These are phyloP conservation scores for Chaenocephalus aceratus DNA, from an alignment of 2,113 vertebrate genomes.

Conservation along the genomic window DNA sequence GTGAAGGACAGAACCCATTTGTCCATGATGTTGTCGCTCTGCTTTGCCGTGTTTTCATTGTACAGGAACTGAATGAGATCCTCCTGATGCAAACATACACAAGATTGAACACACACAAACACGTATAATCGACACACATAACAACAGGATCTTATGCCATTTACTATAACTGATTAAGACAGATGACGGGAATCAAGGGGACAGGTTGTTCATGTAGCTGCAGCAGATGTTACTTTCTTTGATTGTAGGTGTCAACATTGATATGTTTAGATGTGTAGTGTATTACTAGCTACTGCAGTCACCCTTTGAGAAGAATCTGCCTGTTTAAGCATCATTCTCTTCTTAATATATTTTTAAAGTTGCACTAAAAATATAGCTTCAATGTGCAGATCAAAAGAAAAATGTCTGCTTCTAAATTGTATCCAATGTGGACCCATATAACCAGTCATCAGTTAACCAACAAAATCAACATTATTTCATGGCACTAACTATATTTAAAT, in stretches of 20 bases:
- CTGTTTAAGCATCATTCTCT: background rate
- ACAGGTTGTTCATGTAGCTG: constrained; percentile 9
- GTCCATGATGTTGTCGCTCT: constrained; percentile 95
- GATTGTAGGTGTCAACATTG: background rate
- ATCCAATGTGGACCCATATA: background rate
- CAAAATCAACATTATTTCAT: constrained; percentile 6
- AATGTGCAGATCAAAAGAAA: background rate
- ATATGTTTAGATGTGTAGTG: background rate
- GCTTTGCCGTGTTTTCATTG: constrained; percentile 88
- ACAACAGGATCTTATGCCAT: no score
- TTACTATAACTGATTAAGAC: no score
- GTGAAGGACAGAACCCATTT: constrained; percentile 98
- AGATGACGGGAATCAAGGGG: no score
- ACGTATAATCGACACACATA: no score
- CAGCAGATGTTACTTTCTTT: background rate
- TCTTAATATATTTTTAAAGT: background rate
- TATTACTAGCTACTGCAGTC: background rate
- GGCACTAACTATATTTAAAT: background rate
- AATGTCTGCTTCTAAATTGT: background rate
- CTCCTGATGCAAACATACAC: constrained; percentile 82
- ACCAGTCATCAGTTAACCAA: background rate
- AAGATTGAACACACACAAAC: background rate
- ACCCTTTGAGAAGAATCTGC: background rate
- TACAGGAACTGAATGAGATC: constrained; percentile 90
- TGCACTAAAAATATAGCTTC: background rate